A percentile compares a stretch with the other conserved stretches of the same genome.
Evolutionary conservation across 1,140 invertebrate genomes (phyloP).

Genomic region (Paracyclopina nana): DNA sequence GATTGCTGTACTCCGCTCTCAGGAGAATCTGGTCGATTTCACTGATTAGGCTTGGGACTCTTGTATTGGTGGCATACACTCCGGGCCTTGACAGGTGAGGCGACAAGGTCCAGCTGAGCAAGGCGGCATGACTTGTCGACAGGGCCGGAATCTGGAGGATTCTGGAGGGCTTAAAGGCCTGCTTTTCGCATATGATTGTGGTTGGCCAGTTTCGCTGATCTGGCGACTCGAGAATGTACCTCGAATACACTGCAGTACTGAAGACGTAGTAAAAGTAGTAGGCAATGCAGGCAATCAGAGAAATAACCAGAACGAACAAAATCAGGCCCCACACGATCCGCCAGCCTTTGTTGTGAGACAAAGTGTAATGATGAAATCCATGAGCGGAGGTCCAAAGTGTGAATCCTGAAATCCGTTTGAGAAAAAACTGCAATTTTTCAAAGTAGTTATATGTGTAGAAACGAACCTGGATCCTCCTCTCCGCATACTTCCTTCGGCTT

Average conservation of each 20-base stretch:
- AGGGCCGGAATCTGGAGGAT: background rate
- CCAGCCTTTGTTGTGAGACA: background rate
- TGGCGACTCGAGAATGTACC: background rate
- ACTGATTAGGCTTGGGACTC: background rate
- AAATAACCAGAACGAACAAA: background rate
- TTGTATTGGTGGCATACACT: background rate
- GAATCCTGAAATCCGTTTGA: background rate
- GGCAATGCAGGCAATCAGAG: background rate
- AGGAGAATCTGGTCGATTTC: background rate
- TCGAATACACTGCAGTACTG: background rate
- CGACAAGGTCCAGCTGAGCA: background rate
- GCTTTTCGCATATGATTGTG: background rate
- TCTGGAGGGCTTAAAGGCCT: background rate
- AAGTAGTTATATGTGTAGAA: background rate
- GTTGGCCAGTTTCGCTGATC: background rate
- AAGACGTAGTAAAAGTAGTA: background rate
- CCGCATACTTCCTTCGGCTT: slow-evolving; percentile 2
- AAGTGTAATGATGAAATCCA: background rate
- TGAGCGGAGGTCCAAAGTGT: background rate
- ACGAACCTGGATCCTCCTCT: background rate
- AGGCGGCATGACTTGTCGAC: background rate
- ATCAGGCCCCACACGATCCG: background rate
- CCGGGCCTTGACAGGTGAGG: background rate
- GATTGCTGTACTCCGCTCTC: background rate
- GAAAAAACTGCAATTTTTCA: background rate